Percentiles rank a stretch among this genome's conserved stretches.
These are phyloP conservation scores for Macrophya annulata DNA, from an alignment of 2,888 invertebrate genomes.

Conservation along the genomic window DNA sequence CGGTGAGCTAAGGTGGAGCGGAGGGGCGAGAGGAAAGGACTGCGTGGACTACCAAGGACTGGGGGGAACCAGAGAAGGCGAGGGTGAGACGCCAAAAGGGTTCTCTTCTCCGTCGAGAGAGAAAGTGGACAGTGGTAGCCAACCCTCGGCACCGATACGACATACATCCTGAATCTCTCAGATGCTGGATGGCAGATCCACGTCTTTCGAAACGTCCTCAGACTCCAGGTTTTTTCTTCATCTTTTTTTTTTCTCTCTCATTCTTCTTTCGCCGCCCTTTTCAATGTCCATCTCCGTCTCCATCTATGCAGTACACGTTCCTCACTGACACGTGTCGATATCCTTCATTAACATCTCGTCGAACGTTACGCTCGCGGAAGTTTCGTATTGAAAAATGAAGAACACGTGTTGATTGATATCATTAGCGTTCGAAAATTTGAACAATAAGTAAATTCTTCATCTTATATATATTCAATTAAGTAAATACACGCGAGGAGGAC, in stretches of 20 bases:
- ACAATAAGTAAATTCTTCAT: too few relatives aligned
- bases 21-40: conserved; percentile 58
- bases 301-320: neutral
- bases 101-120: conserved; percentile 70
- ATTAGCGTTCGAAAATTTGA: too few relatives aligned
- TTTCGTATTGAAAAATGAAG: neutral
- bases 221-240: neutral
- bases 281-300: neutral
- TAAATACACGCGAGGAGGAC: neutral
- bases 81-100: conserved; percentile 76
- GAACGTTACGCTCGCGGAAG: too few relatives aligned
- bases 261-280: neutral
- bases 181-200: neutral
- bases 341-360: neutral
- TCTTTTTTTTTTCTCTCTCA: neutral
- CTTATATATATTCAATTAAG: neutral
- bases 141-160: conserved; percentile 63
- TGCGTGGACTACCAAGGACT: conserved; percentile 40
- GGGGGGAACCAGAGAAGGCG: conserved; percentile 56
- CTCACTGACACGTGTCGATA: neutral
- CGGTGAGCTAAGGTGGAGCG: conserved; percentile 55
- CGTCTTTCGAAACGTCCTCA: neutral
- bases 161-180: neutral
- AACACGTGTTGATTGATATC: neutral
- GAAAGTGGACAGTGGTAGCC: conserved; percentile 78